These are phyloP conservation scores for Varecia variegata DNA, from an alignment of 2,797 vertebrate species.

Conservation along the genomic window DNA sequence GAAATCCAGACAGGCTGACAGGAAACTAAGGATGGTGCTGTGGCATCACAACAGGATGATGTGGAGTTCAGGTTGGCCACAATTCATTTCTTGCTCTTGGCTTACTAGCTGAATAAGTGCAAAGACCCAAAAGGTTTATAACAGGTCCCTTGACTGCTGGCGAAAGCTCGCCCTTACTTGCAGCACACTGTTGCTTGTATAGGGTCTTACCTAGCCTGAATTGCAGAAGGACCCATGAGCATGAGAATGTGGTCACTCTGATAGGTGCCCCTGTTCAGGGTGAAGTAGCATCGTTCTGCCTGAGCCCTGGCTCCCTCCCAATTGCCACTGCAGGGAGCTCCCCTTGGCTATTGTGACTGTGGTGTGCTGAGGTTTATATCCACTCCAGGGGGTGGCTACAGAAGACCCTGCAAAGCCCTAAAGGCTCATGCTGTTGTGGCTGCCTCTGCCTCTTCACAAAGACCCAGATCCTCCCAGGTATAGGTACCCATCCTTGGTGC, in stretches of 20 bases:
- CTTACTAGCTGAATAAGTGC: neutral
- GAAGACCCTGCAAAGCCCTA: neutral
- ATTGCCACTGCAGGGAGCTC: neutral
- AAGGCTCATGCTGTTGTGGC: neutral
- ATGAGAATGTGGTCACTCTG: neutral
- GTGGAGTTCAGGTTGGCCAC: neutral
- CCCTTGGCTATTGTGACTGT: neutral
- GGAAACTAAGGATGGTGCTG: neutral
- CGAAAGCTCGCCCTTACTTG: neutral
- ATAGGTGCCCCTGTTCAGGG: neutral
- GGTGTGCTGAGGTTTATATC: neutral
- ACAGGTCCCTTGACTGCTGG: neutral
- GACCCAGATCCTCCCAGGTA: neutral
- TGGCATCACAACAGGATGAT: neutral
- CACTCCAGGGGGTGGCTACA: neutral
- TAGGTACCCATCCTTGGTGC: neutral
- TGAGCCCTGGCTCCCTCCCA: neutral
- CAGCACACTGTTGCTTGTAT: neutral
- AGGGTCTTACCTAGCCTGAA: neutral
- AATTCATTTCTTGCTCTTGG: neutral
- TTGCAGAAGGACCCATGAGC: neutral
- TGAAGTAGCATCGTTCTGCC: neutral
- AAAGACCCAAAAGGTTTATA: neutral
- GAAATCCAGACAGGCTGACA: neutral
- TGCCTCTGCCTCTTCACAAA: neutral